phyloP scores from a whole-genome alignment of 2,888 invertebrate species.

The Drosophila anomelani region DNA sequence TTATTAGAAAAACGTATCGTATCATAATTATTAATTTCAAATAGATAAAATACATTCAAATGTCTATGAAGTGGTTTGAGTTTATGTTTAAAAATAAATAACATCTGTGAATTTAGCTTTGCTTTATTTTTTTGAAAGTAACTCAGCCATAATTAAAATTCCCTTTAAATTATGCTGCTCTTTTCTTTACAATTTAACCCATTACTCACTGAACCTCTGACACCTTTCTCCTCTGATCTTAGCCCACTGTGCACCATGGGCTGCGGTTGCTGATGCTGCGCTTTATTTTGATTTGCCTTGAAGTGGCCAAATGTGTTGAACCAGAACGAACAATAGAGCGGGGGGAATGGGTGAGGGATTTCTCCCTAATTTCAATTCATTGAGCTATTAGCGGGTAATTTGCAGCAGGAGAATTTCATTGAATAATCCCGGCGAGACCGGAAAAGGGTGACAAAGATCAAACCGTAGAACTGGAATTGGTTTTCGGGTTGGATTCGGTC shows the following conservation, averaged over 20 bases:
- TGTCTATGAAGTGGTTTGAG: not conserved
- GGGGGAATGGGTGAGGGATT: slow-evolving; percentile 28
- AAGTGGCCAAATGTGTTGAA: slow-evolving; percentile 75
- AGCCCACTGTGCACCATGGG: slow-evolving; percentile 61
- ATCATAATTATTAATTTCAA: not conserved
- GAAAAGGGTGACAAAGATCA: slow-evolving; percentile 75
- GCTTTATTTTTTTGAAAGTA: not conserved
- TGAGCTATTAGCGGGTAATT: slow-evolving; percentile 81
- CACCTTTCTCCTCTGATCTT: slow-evolving; percentile 3
- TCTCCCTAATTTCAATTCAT: slow-evolving; percentile 68
- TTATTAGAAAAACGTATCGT: not conserved
- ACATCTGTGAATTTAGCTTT: not conserved
- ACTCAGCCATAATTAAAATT: not conserved
- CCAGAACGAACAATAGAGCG: slow-evolving; percentile 38
- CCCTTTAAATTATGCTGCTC: not conserved
- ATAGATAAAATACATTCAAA: no score
- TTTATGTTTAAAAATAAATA: not conserved
- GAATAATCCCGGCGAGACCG: slow-evolving; percentile 19
- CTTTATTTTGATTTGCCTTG: slow-evolving; percentile 69
- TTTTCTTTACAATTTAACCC: not conserved
- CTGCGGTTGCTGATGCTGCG: slow-evolving; percentile 59
- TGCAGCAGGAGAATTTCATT: slow-evolving; percentile 64
- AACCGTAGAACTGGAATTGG: slow-evolving; percentile 71
- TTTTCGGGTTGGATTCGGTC: slow-evolving; percentile 43
- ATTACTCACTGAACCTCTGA: slow-evolving; percentile 1